phyloP scores from a whole-genome alignment of 2,888 invertebrate species.

The Proisotoma minuta region DNA sequence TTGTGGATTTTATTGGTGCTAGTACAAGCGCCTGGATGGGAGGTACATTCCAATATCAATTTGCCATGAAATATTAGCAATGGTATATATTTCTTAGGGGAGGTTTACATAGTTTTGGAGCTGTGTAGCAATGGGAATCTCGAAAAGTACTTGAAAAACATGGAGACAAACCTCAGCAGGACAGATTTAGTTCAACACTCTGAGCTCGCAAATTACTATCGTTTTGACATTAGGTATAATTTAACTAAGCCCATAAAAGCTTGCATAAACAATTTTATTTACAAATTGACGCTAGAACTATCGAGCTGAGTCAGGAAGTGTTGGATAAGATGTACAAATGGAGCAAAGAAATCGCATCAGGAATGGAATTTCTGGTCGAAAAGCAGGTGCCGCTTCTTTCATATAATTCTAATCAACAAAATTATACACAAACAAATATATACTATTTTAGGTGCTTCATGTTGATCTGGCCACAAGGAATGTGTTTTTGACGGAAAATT shows the following conservation, averaged over 20 bases:
- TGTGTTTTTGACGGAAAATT: background rate
- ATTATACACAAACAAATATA: no score
- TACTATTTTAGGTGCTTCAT: background rate
- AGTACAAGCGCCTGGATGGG: background rate
- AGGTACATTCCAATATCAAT: background rate
- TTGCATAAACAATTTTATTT: no score
- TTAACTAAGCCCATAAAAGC: no score
- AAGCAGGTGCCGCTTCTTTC: background rate
- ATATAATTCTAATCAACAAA: no score
- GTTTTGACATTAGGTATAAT: no score
- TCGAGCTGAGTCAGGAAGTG: background rate
- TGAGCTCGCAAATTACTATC: no score
- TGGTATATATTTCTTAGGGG: background rate
- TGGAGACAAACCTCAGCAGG: no score
- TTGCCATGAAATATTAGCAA: background rate
- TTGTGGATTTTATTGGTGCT: background rate
- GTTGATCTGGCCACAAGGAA: background rate
- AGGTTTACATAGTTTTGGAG: background rate
- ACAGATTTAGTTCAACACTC: no score
- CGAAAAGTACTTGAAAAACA: background rate
- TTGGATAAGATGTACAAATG: background rate
- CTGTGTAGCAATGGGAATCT: background rate
- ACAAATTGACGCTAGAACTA: no score
- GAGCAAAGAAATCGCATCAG: background rate
- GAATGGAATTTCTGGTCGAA: background rate